phyloP scores from a whole-genome alignment of 37 sponge, comb jelly and placozoan genomes.

The Cliona cf. orientalis region DNA sequence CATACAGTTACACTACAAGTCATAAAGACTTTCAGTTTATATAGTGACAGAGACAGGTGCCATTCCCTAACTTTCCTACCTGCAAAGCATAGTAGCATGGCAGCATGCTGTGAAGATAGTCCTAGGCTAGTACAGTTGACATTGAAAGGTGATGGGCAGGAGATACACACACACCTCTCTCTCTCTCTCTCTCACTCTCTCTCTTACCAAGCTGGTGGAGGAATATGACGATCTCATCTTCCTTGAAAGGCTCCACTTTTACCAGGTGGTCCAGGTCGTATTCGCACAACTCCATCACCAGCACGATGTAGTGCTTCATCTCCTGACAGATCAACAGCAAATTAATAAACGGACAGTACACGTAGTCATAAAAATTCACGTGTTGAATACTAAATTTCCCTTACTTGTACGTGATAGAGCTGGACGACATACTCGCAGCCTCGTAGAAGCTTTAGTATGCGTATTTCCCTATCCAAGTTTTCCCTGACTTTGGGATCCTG shows the following conservation, averaged over 20 bases:
- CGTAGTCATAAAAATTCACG: neutral
- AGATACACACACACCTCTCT: conserved; percentile 19
- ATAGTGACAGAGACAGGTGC: no score
- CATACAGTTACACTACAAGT: no score
- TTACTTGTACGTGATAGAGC: conserved; percentile 68
- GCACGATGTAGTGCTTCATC: conserved; percentile 64
- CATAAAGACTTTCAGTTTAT: no score
- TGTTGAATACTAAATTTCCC: neutral
- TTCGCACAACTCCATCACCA: conserved; percentile 94
- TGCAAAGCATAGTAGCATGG: neutral
- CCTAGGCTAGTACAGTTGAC: neutral
- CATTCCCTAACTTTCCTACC: no score
- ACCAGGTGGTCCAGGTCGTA: conserved; percentile 84
- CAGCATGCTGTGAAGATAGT: neutral
- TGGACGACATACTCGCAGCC: conserved; percentile 79
- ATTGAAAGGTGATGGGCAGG: neutral
- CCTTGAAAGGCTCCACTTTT: conserved; percentile 74
- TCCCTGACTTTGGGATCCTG: conserved; percentile 86
- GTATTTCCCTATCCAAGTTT: conserved; percentile 87
- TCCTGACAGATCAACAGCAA: no score
- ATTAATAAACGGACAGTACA: neutral
- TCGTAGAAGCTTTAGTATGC: conserved; percentile 64
- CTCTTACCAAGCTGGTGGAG: conserved; percentile 77
- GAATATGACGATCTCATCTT: conserved; percentile 62
- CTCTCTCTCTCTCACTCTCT: conserved; percentile 9